These are phyloP conservation scores for Digitonthophagus gazella DNA, from an alignment of 2,888 invertebrate species.

Conservation along the genomic window DNA sequence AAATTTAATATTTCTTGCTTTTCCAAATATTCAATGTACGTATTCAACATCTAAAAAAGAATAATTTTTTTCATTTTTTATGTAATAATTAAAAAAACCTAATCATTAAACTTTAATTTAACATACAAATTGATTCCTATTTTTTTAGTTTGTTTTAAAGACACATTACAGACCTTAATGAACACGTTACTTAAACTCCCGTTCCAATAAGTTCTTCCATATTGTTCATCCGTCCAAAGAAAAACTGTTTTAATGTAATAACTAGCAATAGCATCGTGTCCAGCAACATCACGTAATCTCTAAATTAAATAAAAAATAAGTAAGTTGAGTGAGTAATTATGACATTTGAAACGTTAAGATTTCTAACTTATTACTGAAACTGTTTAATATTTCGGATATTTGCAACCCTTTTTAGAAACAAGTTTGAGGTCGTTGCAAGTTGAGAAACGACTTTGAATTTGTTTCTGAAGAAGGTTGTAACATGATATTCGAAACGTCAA, in stretches of 20 bases:
- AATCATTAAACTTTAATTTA: no score
- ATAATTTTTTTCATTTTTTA: no score
- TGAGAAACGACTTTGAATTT: no score
- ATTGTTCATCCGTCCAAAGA: conserved; percentile 47
- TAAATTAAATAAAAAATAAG: conserved; percentile 39
- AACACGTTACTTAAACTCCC: conserved; percentile 37
- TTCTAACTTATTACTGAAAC: no score
- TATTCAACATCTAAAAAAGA: conserved; percentile 51
- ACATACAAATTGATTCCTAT: conserved; percentile 37
- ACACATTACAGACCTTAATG: conserved; percentile 47
- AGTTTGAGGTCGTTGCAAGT: no score
- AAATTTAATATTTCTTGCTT: conserved; percentile 49
- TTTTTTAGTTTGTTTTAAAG: no score
- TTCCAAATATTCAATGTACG: conserved; percentile 46
- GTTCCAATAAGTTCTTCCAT: conserved; percentile 31
- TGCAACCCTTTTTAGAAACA: no score
- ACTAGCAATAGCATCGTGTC: conserved; percentile 54
- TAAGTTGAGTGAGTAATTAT: neutral
- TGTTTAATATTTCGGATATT: no score
- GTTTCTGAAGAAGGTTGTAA: no score
- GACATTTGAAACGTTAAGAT: no score
- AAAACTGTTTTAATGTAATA: conserved; percentile 59
- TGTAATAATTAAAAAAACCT: no score
- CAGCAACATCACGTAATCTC: conserved; percentile 54
- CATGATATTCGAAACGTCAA: no score